These are phyloP conservation scores for Drosophila miranda DNA, from an alignment of 1,140 invertebrate genomes.

Conservation along the genomic window DNA sequence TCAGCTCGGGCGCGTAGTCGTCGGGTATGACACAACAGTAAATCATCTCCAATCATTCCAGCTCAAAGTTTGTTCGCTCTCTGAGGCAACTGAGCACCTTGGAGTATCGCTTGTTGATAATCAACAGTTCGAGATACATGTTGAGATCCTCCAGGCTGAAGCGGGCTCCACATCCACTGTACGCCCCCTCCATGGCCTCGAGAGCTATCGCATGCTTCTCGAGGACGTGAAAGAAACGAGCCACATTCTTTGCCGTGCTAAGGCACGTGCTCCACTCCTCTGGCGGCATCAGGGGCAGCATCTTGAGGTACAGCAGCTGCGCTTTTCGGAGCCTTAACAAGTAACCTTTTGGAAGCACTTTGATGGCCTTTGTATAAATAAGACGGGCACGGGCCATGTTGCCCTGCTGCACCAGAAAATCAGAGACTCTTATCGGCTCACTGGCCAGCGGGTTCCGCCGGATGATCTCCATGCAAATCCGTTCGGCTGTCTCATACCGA, in stretches of 20 bases:
- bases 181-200: constrained; percentile 89
- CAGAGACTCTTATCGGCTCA: constrained; percentile 93
- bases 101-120: constrained; percentile 88
- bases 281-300: constrained; percentile 86
- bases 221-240: constrained; percentile 88
- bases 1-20: constrained; percentile 90
- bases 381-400: constrained; percentile 91
- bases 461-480: constrained; percentile 97
- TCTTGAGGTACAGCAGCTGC: constrained; percentile 88
- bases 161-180: constrained; percentile 86
- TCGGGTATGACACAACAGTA: constrained; percentile 87
- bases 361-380: constrained; percentile 92
- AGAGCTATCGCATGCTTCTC: constrained; percentile 89
- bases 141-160: constrained; percentile 91
- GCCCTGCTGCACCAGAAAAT: constrained; percentile 88
- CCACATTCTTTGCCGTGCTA: constrained; percentile 89
- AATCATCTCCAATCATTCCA: constrained; percentile 72
- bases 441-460: constrained; percentile 92
- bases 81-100: constrained; percentile 86
- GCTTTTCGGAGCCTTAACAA: constrained; percentile 89
- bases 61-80: constrained; percentile 62
- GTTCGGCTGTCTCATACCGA: constrained; percentile 90
- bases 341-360: constrained; percentile 86
- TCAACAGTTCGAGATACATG: constrained; percentile 91
- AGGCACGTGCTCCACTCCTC: constrained; percentile 88